Evolutionary conservation across 2,797 vertebrate genomes (phyloP).

Genomic region (Esox lucius): DNA sequence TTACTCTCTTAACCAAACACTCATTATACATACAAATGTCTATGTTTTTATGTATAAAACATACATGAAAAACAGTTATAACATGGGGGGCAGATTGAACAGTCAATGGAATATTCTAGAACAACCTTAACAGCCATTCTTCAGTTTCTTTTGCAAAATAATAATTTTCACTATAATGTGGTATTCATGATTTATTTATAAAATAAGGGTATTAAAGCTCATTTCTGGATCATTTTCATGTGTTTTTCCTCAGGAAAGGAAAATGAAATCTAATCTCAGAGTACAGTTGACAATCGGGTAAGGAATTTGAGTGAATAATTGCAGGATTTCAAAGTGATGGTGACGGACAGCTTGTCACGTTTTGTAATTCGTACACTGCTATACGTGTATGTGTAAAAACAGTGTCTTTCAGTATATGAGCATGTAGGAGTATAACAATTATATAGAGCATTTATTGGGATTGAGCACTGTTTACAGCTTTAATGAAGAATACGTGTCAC

Average conservation of each 20-base stretch:
- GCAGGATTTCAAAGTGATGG: slow-evolving; percentile 3
- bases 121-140: background rate
- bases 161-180: background rate
- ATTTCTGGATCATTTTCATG: slow-evolving; percentile 8
- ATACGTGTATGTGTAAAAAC: slow-evolving; percentile 30
- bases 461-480: slow-evolving; percentile 11
- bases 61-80: slow-evolving; percentile 65
- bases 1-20: slow-evolving; percentile 54
- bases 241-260: slow-evolving; percentile 23
- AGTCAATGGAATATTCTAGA: slow-evolving; percentile 36
- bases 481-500: slow-evolving; percentile 35
- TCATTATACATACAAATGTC: slow-evolving; percentile 40
- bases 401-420: slow-evolving; percentile 17
- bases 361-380: background rate
- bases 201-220: background rate
- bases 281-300: slow-evolving; percentile 10
- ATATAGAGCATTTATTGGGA: slow-evolving; percentile 51
- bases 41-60: slow-evolving; percentile 64
- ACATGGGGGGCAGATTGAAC: slow-evolving; percentile 15
- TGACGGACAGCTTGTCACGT: background rate
- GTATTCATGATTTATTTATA: slow-evolving; percentile 5
- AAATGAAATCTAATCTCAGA: slow-evolving; percentile 6
- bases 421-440: slow-evolving; percentile 44
- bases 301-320: background rate
- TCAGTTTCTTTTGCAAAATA: background rate